Conservation (phyloP, 1,140 invertebrate genomes). For the Aricia agestis region DNA sequence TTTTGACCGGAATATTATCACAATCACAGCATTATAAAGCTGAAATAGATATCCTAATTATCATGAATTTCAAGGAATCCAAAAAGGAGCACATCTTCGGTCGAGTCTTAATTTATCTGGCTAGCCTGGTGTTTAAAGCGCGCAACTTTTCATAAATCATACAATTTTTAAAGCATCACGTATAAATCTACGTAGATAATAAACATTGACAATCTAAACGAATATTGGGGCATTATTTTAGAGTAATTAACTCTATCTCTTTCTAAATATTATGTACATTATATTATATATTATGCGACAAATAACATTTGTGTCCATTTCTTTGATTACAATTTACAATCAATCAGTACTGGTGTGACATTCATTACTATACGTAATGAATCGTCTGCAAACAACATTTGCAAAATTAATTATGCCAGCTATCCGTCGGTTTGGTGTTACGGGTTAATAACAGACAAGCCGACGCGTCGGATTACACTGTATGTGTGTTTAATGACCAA, state of each 20-base stretch:
- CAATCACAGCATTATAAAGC: background rate
- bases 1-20: background rate
- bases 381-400: constrained; percentile 65
- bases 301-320: background rate
- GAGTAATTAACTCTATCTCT: too few species aligned
- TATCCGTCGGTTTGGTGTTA: constrained; percentile 44
- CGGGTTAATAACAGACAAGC: constrained; percentile 60
- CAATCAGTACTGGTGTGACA: constrained; percentile 8
- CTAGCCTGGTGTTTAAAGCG: too few species aligned
- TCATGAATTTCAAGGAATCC: too few species aligned
- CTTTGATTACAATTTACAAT: constrained; percentile 3
- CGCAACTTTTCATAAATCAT: too few species aligned
- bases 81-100: too few species aligned
- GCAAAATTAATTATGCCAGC: constrained; percentile 69
- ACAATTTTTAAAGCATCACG: too few species aligned
- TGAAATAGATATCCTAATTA: background rate
- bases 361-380: constrained; percentile 21
- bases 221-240: too few species aligned
- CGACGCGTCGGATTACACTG: constrained; percentile 51
- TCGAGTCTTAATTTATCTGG: too few species aligned
- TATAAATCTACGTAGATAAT: too few species aligned
- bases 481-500: constrained; percentile 42
- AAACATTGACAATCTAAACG: too few species aligned
- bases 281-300: too few species aligned
- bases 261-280: too few species aligned